Base-by-base conservation (phyloP, 2,888 invertebrate genomes). In the Drosophila flavopinicola region DNA sequence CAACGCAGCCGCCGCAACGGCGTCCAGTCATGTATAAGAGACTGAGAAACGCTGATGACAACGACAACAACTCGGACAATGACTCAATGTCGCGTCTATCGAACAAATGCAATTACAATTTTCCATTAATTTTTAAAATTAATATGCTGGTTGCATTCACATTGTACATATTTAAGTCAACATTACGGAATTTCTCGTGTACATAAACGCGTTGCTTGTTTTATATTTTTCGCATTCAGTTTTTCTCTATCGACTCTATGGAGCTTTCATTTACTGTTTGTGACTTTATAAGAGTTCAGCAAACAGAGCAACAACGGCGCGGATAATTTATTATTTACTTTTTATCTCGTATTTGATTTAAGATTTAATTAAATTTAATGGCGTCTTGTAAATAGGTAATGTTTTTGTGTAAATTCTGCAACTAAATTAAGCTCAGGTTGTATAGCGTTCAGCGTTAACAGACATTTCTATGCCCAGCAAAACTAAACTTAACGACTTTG, bases 21-120 rank as follows among this genome's bases (percentile, higher is more conserved):
- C 72, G 60, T 75, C 89, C 79, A 89, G 89, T 57, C 83, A 88
- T 60, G 89, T 89, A 51, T 88, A 82, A 79, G 30, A n/a, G 47
- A 38, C 37, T 23, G 49, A 42, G 53, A 42, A 11, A 23, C 20
- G 24, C 15, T 47, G 51, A 32, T 27, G 41, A 51, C 47, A 47
- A 47, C 13, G 24, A 20, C 38, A 44, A 45, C 37, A 65, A 58
- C 17, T 42, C 25, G 32, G 37, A 30, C 17, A 53, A 29, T 30
- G 59, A 23, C n/a, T n/a, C 52, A 15, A 39, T 11, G 59, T 53
- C 45, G 61, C 68, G 44, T 67, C 85, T 77, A 78, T 82, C 85
- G 66, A 71, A 87, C 65, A 68, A 87, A 87, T 85, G 79, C 84
- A 83, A 88, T 84, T 84, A 84, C 64, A 69, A 61, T 65, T 74